phyloP scores from a whole-genome alignment of 2,888 invertebrate species.

The Lasioglossum pauxillum region DNA sequence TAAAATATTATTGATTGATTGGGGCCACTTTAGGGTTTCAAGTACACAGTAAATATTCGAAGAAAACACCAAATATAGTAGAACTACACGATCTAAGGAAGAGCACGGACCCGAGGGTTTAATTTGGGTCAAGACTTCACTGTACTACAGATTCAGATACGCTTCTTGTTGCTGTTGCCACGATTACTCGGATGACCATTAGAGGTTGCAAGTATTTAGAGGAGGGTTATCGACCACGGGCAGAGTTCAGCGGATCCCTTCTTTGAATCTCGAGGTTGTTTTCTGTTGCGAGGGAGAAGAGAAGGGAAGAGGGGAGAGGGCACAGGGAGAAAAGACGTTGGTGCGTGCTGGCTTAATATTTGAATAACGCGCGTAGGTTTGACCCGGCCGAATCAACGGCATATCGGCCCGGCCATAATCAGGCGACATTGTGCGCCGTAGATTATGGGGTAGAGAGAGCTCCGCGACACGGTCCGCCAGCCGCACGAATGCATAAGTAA shows the following conservation, averaged over 20 bases:
- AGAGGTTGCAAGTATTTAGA: not conserved
- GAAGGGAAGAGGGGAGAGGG: constrained; percentile 6
- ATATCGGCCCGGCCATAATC: constrained; percentile 76
- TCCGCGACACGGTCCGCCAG: constrained; percentile 55
- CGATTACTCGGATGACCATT: not conserved
- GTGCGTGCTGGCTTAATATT: constrained; percentile 72
- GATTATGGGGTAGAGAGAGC: constrained; percentile 77
- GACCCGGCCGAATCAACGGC: constrained; percentile 73
- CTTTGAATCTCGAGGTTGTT: constrained; percentile 37
- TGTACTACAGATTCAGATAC: too few relatives aligned
- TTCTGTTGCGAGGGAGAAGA: constrained; percentile 19
- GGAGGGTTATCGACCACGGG: constrained; percentile 43
- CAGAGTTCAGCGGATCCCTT: constrained; percentile 52
- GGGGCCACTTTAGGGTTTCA: too few relatives aligned
- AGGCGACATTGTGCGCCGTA: constrained; percentile 78
- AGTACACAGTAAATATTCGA: too few relatives aligned
- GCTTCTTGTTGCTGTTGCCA: too few relatives aligned
- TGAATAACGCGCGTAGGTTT: constrained; percentile 79
- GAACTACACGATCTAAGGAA: too few relatives aligned
- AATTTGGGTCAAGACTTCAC: too few relatives aligned
- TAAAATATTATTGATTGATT: too few relatives aligned
- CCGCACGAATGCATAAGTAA: constrained; percentile 79
- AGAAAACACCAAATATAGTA: too few relatives aligned
- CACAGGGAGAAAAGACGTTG: not conserved
- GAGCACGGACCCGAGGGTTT: too few relatives aligned